Base-by-base conservation (phyloP, 2,888 invertebrate genomes). In the Synanthedon formicaeformis region DNA sequence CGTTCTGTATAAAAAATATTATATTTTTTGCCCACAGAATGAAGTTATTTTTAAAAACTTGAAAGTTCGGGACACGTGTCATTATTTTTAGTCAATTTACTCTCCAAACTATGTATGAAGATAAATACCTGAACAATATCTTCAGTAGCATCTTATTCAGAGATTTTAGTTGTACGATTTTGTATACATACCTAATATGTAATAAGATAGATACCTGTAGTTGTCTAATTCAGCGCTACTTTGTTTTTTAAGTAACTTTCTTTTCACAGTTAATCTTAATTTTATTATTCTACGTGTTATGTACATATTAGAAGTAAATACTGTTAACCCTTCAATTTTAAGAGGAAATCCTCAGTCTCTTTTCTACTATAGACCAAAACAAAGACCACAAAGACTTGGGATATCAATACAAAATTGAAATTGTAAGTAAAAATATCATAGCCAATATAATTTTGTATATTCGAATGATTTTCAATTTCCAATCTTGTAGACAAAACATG, bases 261-360 rank as follows among this genome's bases (percentile, higher is more conserved):
- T 50, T 52, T 55, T 52, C 48, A 53, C 8, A 34, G 10, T 10
- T 57, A 56, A 57, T 56, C 58, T 61, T 65, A 64, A 59, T 66
- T 64, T 65, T 69, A 71, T 34, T 34, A 34, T 34, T 34, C 68
- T 69, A 71, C 69, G 66, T 66, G 66, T 78, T 75, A 74, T 83
- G 83, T 83, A 83, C 71, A 83, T 83, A 83, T 79, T 83, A 83
- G 81, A 72, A 64, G 64, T 80, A 75, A 70, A 71, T 69, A 71
- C 64, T 70, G 66, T 75, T 69, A 72, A 34, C 34, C 62, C 61
- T 34, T 34, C 34, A 34, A 10, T 34, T 34, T 34, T 34, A 34
- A 34, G 34, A 34, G 34, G 34, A 34, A 34, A 34, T 34, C 34
- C 34, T 34, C 34, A 34, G 34, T 34, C 34, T 34, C 53, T 53